Evolutionary conservation across 2,797 vertebrate species (phyloP), one percentile per base, ranked within the genome.

Genomic region (Gymnothorax reevesii): DNA sequence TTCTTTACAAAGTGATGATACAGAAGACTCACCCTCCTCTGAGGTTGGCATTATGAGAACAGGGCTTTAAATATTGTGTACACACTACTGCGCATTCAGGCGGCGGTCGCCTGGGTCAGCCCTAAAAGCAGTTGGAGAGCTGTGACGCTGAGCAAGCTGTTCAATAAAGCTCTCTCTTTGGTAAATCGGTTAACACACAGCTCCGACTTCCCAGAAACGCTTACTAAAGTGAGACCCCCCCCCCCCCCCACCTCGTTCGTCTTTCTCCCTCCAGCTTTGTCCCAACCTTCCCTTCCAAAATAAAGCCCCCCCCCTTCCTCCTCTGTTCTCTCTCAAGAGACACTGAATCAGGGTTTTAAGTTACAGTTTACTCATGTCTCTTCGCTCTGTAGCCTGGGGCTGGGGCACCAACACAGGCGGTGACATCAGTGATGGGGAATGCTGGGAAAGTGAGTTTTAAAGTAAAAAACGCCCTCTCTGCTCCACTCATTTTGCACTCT

Each of bases 191-290:
- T 52, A 80, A 71, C 88, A 89, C 60, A 87, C 83, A 89, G 22
- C 87, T 88, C 91, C 90, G 85, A 91, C 87, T 85, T 80, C 82
- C 82, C 88, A 86, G 86, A 86, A 88, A 86, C 89, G 89, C 84
- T 59, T 82, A 75, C 89, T 87, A 64, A 84, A 87, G 62, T 86
- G 60, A 27, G 52, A 73, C 25, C 27, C 54, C 7, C 22, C 25
- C 75, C 7, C 75, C 20, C 20, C 12, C 42, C 60, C 75, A 15
- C 71, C 52, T 8, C 62, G 55, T 57, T 57, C 27, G 57, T 42
- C 75, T 71, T 57, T 60, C 82, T 59, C 87, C 88, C 87, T 85
- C 86, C 91, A 86, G 88, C 89, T 86, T 91, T 89, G 71, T 85
- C 79, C 83, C 88, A 86, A 52, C 80, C 79, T 86, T 82, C 60